A percentile compares a stretch with the other conserved stretches of the same genome.
These are phyloP conservation scores for Limnephilus marmoratus DNA, from an alignment of 2,888 invertebrate genomes.

Conservation along the genomic window DNA sequence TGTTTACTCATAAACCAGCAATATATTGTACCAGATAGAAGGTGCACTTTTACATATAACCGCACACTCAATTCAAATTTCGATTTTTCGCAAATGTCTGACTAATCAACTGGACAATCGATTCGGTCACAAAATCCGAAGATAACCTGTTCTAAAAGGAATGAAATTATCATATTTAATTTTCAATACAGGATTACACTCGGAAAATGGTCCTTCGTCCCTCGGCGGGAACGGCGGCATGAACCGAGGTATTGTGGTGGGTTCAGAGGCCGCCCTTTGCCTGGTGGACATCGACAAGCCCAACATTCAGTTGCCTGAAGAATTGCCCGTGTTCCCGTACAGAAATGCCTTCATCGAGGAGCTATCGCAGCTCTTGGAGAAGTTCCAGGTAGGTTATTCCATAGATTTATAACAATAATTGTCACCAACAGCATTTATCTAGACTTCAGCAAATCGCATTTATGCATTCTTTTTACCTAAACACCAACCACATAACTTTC, in stretches of 20 bases:
- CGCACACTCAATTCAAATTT: too few relatives aligned
- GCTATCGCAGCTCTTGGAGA: conserved; percentile 85
- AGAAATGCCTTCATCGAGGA: conserved; percentile 91
- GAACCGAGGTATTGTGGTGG: conserved; percentile 78
- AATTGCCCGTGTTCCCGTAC: conserved; percentile 95
- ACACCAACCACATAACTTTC: too few relatives aligned
- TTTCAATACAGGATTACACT: conserved; percentile 78
- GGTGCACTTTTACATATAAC: too few relatives aligned
- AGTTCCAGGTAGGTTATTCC: conserved; percentile 78
- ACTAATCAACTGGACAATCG: too few relatives aligned
- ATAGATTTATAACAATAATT: neutral
- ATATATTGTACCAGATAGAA: too few relatives aligned
- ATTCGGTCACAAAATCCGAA: too few relatives aligned
- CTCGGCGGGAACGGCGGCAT: conserved; percentile 71
- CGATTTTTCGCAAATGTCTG: too few relatives aligned
- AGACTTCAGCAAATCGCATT: too few relatives aligned
- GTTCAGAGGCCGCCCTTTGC: conserved; percentile 92
- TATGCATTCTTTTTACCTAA: too few relatives aligned
- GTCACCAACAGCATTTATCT: too few relatives aligned
- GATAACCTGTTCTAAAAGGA: neutral
- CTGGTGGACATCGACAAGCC: conserved; percentile 97
- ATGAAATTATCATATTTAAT: conserved; percentile 39
- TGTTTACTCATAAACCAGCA: too few relatives aligned
- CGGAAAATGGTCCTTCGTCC: conserved; percentile 77
- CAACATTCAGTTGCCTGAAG: conserved; percentile 95